Evolutionary conservation across 2,797 vertebrate genomes (phyloP).

Genomic region (Acrocephalus scirpaceus): DNA sequence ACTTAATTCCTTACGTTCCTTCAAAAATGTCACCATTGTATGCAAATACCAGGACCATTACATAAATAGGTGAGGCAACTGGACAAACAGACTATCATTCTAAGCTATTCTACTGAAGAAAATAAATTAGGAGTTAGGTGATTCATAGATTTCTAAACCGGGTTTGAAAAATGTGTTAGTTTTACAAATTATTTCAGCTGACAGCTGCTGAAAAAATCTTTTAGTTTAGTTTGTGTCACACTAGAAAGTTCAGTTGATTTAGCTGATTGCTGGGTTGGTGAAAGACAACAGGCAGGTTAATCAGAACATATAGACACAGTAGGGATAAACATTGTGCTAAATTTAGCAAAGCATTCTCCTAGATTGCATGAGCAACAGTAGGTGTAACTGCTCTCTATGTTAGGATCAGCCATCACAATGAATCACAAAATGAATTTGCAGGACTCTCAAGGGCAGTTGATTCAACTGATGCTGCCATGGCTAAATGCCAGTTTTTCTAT

Average conservation of each 20-base stretch:
- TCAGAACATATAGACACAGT: constrained; percentile 6
- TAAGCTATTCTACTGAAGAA: background rate
- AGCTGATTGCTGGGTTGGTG: background rate
- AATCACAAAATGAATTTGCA: no score
- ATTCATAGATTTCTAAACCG: background rate
- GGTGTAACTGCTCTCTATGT: background rate
- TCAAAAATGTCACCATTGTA: constrained; percentile 1
- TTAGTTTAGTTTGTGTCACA: background rate
- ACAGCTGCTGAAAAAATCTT: background rate
- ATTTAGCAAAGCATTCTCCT: constrained; percentile 49
- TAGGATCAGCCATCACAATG: background rate
- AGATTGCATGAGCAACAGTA: background rate
- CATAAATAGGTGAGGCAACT: background rate
- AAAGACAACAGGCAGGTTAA: constrained; percentile 25
- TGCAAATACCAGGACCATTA: background rate
- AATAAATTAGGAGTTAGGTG: background rate
- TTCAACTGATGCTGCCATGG: background rate
- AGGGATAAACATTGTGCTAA: constrained; percentile 33
- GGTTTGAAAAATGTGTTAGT: background rate
- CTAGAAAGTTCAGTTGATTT: background rate
- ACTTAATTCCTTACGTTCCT: background rate
- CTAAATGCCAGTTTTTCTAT: background rate
- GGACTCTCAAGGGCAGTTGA: constrained; percentile 33
- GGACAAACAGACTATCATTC: background rate
- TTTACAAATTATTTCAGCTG: background rate